A percentile compares a stretch with the other conserved stretches of the same genome.
Evolutionary conservation across 2,888 invertebrate genomes (phyloP).

Genomic region (Prosapia bicincta): DNA sequence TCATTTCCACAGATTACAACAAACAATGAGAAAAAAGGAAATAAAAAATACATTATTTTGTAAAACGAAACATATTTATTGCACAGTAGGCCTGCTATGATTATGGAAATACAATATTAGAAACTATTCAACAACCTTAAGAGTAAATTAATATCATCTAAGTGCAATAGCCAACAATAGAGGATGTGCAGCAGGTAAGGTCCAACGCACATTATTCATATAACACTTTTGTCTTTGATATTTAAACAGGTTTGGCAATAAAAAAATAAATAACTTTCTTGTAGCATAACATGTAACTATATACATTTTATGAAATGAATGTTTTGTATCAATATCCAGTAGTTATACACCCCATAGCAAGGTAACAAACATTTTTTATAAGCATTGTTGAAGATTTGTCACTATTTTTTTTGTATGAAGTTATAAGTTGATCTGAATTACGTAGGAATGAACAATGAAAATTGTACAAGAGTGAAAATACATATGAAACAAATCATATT

Average conservation of each 20-base stretch:
- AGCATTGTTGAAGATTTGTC: no score
- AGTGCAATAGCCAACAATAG: background rate
- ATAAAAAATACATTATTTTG: background rate
- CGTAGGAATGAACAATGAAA: no score
- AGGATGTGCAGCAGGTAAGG: background rate
- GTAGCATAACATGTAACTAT: background rate
- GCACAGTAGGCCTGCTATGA: constrained; percentile 31
- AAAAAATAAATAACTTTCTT: background rate
- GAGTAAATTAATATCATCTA: constrained; percentile 4
- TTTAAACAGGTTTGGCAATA: background rate
- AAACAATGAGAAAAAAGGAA: no score
- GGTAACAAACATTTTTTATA: no score
- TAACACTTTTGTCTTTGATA: background rate
- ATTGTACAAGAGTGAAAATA: no score
- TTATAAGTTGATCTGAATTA: no score
- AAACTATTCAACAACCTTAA: constrained; percentile 30
- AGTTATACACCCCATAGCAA: no score
- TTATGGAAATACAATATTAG: constrained; percentile 23
- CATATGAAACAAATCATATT: no score
- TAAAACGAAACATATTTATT: constrained; percentile 29
- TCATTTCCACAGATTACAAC: no score
- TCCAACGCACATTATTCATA: background rate
- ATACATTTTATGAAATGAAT: background rate
- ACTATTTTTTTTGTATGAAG: no score
- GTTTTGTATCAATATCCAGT: background rate